These are phyloP conservation scores for Encarsia formosa DNA, from an alignment of 2,888 invertebrate species.

Conservation along the genomic window DNA sequence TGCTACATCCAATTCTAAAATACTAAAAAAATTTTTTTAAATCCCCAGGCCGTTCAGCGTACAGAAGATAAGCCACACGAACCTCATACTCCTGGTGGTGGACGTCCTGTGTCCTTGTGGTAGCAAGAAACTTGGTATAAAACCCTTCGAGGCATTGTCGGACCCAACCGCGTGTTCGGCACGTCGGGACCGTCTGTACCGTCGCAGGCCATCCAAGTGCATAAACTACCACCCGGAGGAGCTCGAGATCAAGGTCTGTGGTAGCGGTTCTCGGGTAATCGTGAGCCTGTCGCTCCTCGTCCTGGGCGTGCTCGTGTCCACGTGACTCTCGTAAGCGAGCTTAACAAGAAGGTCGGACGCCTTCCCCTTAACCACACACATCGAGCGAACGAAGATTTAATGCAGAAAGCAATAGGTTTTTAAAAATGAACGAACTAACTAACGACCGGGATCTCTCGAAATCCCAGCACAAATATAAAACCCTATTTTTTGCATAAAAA, in stretches of 20 bases:
- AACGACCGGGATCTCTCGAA: too few relatives aligned
- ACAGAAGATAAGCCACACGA: constrained; percentile 86
- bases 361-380: too few relatives aligned
- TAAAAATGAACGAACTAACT: too few relatives aligned
- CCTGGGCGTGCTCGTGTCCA: constrained; percentile 26
- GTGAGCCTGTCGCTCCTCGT: constrained; percentile 23
- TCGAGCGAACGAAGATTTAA: too few relatives aligned
- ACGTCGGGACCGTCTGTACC: constrained; percentile 61
- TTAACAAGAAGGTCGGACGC: too few relatives aligned
- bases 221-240: constrained; percentile 86
- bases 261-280: constrained; percentile 26
- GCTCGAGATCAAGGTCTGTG: constrained; percentile 51
- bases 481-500: too few relatives aligned
- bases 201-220: constrained; percentile 73
- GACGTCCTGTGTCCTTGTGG: constrained; percentile 86
- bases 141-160: constrained; percentile 56
- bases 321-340: constrained; percentile 37
- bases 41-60: constrained; percentile 85
- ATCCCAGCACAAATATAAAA: too few relatives aligned
- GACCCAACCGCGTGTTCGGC: constrained; percentile 47
- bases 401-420: too few relatives aligned
- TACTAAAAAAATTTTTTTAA: not conserved
- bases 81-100: constrained; percentile 81
- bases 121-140: constrained; percentile 79
- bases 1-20: not conserved